These are phyloP conservation scores for Hyaena hyaena DNA, from an alignment of 2,113 vertebrate species.

Conservation along the genomic window DNA sequence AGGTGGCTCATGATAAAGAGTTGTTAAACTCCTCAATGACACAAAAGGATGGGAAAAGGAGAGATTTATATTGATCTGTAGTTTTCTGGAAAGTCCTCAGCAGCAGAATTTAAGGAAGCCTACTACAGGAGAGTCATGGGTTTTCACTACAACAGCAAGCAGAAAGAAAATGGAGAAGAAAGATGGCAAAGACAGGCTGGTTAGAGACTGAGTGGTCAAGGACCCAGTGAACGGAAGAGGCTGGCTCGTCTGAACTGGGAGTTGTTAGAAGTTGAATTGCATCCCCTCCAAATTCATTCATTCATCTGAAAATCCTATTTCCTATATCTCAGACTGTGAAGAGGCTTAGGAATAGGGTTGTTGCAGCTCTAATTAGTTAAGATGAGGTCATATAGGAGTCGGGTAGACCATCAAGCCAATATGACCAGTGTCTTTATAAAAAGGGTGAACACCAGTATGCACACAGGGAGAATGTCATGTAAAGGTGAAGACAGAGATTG, in stretches of 20 bases:
- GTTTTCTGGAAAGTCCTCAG: background rate
- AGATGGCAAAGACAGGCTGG: background rate
- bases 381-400: too few relatives aligned
- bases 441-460: background rate
- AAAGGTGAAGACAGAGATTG: background rate
- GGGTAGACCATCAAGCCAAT: too few relatives aligned
- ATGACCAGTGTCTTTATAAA: background rate
- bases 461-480: background rate
- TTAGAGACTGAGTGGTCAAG: background rate
- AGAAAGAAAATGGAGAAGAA: background rate
- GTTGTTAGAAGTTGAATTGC: background rate
- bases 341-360: background rate
- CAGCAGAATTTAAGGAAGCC: background rate
- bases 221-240: too few relatives aligned
- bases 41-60: background rate
- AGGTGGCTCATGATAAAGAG: background rate
- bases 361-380: background rate
- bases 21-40: background rate
- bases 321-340: background rate
- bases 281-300: too few relatives aligned
- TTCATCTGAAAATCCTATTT: background rate
- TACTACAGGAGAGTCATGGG: accelerated
- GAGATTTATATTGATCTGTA: too few relatives aligned
- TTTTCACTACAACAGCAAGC: background rate
- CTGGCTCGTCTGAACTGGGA: accelerated